Percentiles rank a stretch among this genome's conserved stretches.
Evolutionary conservation across 1,140 invertebrate genomes (phyloP).

Genomic region (Ips typographus): DNA sequence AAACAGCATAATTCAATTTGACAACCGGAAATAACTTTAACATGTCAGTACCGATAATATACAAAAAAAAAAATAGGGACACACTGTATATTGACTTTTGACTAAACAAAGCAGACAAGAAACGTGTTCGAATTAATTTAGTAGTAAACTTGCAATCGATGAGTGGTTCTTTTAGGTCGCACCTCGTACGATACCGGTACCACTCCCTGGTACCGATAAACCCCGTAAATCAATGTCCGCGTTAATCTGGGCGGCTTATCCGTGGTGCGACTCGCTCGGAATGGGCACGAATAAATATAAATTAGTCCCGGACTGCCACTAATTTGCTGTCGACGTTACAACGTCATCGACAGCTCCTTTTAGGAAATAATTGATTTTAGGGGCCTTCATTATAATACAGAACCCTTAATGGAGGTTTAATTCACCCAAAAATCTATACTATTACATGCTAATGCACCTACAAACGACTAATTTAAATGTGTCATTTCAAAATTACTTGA

Average conservation of each 20-base stretch:
- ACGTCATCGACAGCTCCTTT: slow-evolving; percentile 35
- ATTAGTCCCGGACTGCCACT: slow-evolving; percentile 46
- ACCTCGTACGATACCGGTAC: slow-evolving; percentile 5
- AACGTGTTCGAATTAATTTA: background rate
- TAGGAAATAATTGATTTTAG: slow-evolving; percentile 38
- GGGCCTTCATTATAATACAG: slow-evolving; percentile 5
- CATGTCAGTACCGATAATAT: background rate
- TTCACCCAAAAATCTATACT: slow-evolving; percentile 11
- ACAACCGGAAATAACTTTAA: background rate
- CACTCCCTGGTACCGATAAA: slow-evolving; percentile 38
- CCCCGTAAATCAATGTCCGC: slow-evolving; percentile 47
- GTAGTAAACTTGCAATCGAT: no score
- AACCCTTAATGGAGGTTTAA: slow-evolving; percentile 15
- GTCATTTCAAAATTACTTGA: slow-evolving; percentile 18
- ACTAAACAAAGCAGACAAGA: background rate
- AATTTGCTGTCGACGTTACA: slow-evolving; percentile 47
- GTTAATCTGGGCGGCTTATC: slow-evolving; percentile 47
- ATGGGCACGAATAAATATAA: slow-evolving; percentile 48
- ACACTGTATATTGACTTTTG: background rate
- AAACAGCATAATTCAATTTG: no score
- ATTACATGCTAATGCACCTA: slow-evolving; percentile 22
- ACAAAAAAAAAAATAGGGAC: background rate
- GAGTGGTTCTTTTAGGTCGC: background rate
- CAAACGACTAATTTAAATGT: slow-evolving; percentile 23
- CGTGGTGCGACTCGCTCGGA: slow-evolving; percentile 46